These are phyloP conservation scores for Meghimatium bilineatum DNA, from an alignment of 2,888 invertebrate species.

Conservation along the genomic window DNA sequence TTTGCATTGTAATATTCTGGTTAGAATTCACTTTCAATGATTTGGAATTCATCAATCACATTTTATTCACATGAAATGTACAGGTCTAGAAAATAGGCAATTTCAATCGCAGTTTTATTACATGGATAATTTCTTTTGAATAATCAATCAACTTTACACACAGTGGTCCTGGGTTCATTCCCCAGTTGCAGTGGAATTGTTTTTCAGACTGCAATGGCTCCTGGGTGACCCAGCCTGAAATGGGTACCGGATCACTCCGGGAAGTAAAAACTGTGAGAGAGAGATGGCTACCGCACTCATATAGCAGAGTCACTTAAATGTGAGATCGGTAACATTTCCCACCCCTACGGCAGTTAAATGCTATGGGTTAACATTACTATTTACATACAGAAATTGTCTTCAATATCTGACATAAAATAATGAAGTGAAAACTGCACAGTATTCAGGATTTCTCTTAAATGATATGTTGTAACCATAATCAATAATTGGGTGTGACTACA, in stretches of 20 bases:
- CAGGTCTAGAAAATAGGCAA: conserved; percentile 21
- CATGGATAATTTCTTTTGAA: neutral
- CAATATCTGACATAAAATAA: conserved; percentile 11
- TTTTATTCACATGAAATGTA: conserved; percentile 15
- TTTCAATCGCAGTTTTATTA: neutral
- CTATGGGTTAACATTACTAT: too few relatives aligned
- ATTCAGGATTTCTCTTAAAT: neutral
- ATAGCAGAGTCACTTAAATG: too few relatives aligned
- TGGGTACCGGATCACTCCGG: too few relatives aligned
- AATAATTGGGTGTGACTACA: too few relatives aligned
- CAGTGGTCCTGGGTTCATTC: too few relatives aligned
- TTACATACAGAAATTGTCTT: neutral
- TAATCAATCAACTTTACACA: neutral
- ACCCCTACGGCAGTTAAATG: too few relatives aligned
- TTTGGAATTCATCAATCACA: conserved; percentile 20
- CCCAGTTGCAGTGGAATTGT: too few relatives aligned
- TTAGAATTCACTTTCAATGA: neutral
- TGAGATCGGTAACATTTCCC: too few relatives aligned
- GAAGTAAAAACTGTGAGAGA: too few relatives aligned
- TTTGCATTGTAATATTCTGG: neutral
- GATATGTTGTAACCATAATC: conserved; percentile 14
- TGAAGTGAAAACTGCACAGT: neutral
- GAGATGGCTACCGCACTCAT: too few relatives aligned
- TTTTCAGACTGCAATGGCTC: too few relatives aligned
- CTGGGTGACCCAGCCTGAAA: too few relatives aligned